phyloP scores from a whole-genome alignment of 2,888 invertebrate species.

The Drosophila nr. medialis region DNA sequence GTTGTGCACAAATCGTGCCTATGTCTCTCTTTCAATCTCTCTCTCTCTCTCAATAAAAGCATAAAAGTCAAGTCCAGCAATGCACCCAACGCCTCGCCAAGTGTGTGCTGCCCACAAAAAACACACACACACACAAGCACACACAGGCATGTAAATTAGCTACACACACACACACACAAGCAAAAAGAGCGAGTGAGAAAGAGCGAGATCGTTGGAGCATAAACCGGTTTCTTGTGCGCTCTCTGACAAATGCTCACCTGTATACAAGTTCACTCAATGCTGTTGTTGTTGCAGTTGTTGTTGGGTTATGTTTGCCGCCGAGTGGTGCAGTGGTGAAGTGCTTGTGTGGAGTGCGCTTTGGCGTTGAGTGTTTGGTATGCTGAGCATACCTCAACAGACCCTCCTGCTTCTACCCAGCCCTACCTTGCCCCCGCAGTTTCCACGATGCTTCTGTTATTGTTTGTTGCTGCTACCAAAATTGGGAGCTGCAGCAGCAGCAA shows the following conservation, averaged over 20 bases:
- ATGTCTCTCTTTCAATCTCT: neutral
- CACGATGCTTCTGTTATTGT: conserved; percentile 39
- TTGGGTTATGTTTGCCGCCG: conserved; percentile 60
- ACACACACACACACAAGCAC: conserved; percentile 33
- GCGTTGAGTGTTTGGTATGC: conserved; percentile 80
- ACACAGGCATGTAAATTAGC: conserved; percentile 40
- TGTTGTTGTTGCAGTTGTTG: conserved; percentile 43
- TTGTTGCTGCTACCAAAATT: conserved; percentile 51
- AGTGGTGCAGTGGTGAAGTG: conserved; percentile 66
- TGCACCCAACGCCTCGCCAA: conserved; percentile 72
- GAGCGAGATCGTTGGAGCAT: conserved; percentile 40
- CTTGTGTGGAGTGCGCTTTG: conserved; percentile 74
- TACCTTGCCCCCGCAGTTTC: neutral
- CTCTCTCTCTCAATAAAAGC: conserved; percentile 54
- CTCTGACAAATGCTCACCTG: conserved; percentile 57
- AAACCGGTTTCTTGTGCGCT: conserved; percentile 62
- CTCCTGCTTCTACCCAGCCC: neutral
- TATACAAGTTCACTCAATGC: conserved; percentile 60
- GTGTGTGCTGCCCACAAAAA: conserved; percentile 52
- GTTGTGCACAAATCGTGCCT: conserved; percentile 24
- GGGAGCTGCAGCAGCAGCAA: conserved; percentile 20
- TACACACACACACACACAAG: conserved; percentile 6
- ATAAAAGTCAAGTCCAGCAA: conserved; percentile 72
- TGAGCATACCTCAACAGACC: conserved; percentile 31
- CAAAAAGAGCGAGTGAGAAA: neutral